phyloP scores from a whole-genome alignment of 2,888 invertebrate species.

The Ceramica pisi region DNA sequence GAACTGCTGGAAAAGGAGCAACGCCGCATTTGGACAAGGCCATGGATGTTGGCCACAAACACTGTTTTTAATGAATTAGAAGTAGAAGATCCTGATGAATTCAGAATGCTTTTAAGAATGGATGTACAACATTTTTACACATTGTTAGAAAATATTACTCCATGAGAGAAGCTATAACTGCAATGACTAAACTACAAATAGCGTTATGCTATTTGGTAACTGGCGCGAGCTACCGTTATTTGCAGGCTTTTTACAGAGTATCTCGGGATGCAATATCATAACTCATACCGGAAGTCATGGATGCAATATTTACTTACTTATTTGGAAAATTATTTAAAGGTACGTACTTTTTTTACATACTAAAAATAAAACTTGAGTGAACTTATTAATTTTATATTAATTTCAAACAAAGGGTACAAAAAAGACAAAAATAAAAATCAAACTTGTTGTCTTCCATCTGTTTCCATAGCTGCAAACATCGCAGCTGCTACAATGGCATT shows the following conservation, averaged over 20 bases:
- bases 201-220: constrained; percentile 31
- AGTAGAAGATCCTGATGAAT: constrained; percentile 49
- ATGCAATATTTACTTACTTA: constrained; percentile 26
- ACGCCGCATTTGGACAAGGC: constrained; percentile 36
- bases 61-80: constrained; percentile 45
- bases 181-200: constrained; percentile 24
- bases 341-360: constrained; percentile 21
- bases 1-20: constrained; percentile 42
- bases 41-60: constrained; percentile 22
- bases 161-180: constrained; percentile 37
- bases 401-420: constrained; percentile 9
- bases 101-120: constrained; percentile 42
- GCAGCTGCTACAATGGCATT: too few relatives aligned
- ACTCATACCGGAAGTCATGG: constrained; percentile 45
- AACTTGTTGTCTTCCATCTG: too few relatives aligned
- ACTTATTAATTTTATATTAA: constrained; percentile 15
- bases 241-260: constrained; percentile 52
- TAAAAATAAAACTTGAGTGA: constrained; percentile 12
- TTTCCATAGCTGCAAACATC: too few relatives aligned
- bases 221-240: constrained; percentile 43
- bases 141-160: constrained; percentile 44
- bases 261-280: constrained; percentile 48
- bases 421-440: constrained; percentile 9
- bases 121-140: constrained; percentile 49
- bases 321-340: constrained; percentile 45